These are phyloP conservation scores for Dipodomys merriami DNA, from an alignment of 2,113 vertebrate species.

Conservation along the genomic window DNA sequence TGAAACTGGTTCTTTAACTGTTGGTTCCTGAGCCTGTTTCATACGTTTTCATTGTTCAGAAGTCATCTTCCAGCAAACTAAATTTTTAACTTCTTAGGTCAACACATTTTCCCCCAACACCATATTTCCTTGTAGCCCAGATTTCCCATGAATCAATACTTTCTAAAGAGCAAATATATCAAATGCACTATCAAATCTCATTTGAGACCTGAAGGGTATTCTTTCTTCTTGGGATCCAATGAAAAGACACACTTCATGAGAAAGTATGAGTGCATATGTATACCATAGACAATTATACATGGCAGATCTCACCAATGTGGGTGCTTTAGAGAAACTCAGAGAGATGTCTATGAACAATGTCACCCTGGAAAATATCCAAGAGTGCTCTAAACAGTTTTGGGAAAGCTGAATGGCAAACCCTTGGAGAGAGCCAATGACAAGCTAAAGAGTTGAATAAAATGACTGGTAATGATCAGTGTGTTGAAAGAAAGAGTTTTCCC, in stretches of 20 bases:
- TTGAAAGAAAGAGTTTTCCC: slow-evolving; percentile 61
- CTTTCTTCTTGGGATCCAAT: not conserved
- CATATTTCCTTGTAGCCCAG: not conserved
- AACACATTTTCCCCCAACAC: not conserved
- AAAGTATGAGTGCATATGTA: not conserved
- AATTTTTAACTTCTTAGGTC: no score
- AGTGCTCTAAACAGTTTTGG: not conserved
- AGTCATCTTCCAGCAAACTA: no score
- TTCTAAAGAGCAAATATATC: not conserved
- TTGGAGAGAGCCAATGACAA: not conserved
- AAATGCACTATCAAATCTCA: not conserved
- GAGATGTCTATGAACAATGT: not conserved
- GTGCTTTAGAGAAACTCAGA: not conserved
- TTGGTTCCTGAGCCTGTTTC: no score
- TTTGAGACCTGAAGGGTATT: not conserved
- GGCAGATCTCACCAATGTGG: not conserved
- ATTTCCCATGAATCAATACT: not conserved
- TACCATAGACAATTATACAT: not conserved
- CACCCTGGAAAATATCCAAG: not conserved
- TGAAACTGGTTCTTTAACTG: no score
- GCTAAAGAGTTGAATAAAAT: not conserved
- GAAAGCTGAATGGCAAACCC: not conserved
- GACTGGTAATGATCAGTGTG: slow-evolving; percentile 50
- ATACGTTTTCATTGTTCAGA: no score
- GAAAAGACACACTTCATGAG: not conserved